Evolutionary conservation across 1,140 invertebrate species (phyloP).

Genomic region (Holotrichia oblita): DNA sequence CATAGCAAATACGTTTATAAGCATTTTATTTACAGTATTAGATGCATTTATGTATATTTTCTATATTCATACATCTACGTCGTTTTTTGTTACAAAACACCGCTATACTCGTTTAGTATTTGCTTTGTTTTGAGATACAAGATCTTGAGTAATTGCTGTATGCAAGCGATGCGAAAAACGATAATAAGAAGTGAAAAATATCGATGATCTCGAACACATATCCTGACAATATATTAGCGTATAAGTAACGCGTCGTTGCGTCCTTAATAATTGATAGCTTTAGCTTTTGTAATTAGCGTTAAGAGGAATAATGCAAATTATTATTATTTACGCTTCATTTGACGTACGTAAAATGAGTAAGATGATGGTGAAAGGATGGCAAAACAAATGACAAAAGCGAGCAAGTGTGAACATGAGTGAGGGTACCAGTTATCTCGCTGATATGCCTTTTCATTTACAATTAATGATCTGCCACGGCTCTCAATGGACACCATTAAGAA

Average conservation of each 20-base stretch:
- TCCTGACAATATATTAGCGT: neutral
- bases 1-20: too few relatives aligned
- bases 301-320: slow-evolving; percentile 38
- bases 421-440: slow-evolving; percentile 23
- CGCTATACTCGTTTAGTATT: too few relatives aligned
- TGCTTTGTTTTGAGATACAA: neutral
- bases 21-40: too few relatives aligned
- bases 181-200: neutral
- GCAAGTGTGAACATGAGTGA: slow-evolving; percentile 41
- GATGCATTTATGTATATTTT: too few relatives aligned
- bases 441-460: slow-evolving; percentile 42
- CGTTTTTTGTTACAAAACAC: too few relatives aligned
- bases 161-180: neutral
- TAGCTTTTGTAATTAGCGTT: slow-evolving; percentile 25
- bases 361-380: neutral
- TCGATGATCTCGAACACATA: neutral
- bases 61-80: too few relatives aligned
- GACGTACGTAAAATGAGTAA: neutral
- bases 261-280: neutral
- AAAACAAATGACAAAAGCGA: slow-evolving; percentile 24
- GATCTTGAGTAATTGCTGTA: neutral
- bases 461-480: slow-evolving; percentile 37
- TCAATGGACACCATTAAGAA: slow-evolving; percentile 37
- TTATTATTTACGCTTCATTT: slow-evolving; percentile 40
- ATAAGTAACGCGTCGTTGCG: neutral